phyloP scores from a whole-genome alignment of 2,113 vertebrate species.

The Alligator sinensis region DNA sequence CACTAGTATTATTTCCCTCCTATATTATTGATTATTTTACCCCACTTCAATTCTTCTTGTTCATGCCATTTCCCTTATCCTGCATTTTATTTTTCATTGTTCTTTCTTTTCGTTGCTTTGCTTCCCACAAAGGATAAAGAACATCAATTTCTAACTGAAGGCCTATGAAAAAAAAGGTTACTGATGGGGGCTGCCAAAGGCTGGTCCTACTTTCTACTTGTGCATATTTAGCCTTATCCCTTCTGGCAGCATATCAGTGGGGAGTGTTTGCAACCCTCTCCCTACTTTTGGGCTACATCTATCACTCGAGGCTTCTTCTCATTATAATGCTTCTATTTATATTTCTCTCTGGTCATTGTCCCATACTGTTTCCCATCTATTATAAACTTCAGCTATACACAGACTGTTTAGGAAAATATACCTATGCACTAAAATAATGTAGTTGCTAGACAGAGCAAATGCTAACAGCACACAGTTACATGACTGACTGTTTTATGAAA shows the following conservation, averaged over 20 bases:
- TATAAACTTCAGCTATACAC: too few relatives aligned
- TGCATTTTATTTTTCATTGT: background rate
- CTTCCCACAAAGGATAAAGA: background rate
- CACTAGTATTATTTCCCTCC: too few relatives aligned
- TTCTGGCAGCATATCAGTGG: too few relatives aligned
- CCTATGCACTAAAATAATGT: too few relatives aligned
- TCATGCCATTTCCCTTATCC: background rate
- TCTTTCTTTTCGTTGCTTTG: rapidly evolving
- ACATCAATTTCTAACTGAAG: too few relatives aligned
- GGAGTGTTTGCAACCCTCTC: background rate
- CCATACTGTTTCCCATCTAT: background rate
- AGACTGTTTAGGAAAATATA: too few relatives aligned
- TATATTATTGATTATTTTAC: background rate
- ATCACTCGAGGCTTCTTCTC: background rate
- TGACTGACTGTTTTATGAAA: too few relatives aligned
- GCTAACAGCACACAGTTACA: too few relatives aligned
- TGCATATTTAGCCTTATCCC: too few relatives aligned
- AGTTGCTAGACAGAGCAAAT: too few relatives aligned
- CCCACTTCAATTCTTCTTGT: background rate
- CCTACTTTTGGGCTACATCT: background rate
- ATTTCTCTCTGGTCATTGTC: background rate
- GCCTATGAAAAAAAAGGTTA: background rate
- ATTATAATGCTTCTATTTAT: background rate
- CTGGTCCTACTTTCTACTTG: background rate
- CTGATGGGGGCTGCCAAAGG: background rate